Percentiles rank a stretch among this genome's conserved stretches.
phyloP scores from a whole-genome alignment of 2,888 invertebrate genomes.

The Lamellibrachia satsuma region DNA sequence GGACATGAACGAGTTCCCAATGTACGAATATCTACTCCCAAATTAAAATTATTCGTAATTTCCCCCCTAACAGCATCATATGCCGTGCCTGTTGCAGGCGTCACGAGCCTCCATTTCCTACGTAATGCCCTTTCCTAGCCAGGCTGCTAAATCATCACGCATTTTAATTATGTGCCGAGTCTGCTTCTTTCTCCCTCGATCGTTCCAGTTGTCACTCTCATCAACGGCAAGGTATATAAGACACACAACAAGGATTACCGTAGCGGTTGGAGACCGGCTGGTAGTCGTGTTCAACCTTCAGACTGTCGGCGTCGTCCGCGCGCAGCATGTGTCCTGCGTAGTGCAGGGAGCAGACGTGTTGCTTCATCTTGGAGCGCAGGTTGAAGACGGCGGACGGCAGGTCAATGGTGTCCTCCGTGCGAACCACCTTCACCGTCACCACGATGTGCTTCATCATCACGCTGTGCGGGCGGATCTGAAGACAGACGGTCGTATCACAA shows the following conservation, averaged over 20 bases:
- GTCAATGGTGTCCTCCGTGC: neutral
- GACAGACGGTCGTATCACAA: neutral
- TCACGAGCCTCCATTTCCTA: no score
- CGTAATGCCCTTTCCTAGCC: no score
- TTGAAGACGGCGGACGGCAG: conserved; percentile 7
- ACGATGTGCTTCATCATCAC: neutral
- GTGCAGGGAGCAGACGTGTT: neutral
- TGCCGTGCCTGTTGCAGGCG: no score
- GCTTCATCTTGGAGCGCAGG: neutral
- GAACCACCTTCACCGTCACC: neutral
- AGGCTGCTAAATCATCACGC: no score
- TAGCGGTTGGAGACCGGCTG: neutral
- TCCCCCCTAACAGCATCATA: no score
- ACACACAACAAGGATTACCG: neutral
- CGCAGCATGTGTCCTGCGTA: neutral
- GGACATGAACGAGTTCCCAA: no score
- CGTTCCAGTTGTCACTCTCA: no score
- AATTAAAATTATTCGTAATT: no score
- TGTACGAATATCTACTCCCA: no score
- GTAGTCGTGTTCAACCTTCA: neutral
- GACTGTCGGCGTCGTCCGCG: neutral
- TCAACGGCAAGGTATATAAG: no score
- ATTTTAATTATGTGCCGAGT: no score
- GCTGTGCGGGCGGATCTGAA: neutral
- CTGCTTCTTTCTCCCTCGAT: no score